These are phyloP conservation scores for Nematopogon swammerdamellus DNA, from an alignment of 2,888 invertebrate species.

Conservation along the genomic window DNA sequence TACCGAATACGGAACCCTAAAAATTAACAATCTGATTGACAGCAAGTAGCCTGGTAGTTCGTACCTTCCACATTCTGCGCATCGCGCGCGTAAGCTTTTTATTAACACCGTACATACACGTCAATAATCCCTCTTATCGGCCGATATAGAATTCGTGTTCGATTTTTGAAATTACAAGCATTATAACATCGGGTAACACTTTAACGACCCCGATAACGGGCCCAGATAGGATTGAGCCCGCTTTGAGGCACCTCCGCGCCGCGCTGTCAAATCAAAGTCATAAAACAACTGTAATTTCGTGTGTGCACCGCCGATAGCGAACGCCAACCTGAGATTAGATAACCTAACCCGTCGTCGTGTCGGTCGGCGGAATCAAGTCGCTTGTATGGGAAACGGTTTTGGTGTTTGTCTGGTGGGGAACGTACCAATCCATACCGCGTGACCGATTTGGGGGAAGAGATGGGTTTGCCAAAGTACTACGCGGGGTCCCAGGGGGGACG, in stretches of 20 bases:
- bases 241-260: conserved; percentile 15
- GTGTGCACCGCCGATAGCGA: conserved; percentile 17
- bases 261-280: conserved; percentile 51
- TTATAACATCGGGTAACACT: conserved; percentile 45
- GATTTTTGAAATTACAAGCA: conserved; percentile 54
- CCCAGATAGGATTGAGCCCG: conserved; percentile 1
- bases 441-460: no score
- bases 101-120: no score
- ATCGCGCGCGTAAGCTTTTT: no score
- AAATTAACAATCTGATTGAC: no score
- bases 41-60: no score
- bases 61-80: no score
- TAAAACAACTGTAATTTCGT: conserved; percentile 54
- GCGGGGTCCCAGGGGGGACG: no score
- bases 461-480: no score
- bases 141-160: conserved; percentile 43
- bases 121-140: conserved; percentile 28
- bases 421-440: no score
- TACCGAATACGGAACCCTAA: no score
- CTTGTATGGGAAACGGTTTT: background rate
- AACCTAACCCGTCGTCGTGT: conserved; percentile 12
- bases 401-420: background rate
- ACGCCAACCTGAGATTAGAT: conserved; percentile 37
- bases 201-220: conserved; percentile 15
- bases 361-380: background rate